Base-by-base conservation (phyloP, 2,797 vertebrate species). In the Hylomyscus alleni region DNA sequence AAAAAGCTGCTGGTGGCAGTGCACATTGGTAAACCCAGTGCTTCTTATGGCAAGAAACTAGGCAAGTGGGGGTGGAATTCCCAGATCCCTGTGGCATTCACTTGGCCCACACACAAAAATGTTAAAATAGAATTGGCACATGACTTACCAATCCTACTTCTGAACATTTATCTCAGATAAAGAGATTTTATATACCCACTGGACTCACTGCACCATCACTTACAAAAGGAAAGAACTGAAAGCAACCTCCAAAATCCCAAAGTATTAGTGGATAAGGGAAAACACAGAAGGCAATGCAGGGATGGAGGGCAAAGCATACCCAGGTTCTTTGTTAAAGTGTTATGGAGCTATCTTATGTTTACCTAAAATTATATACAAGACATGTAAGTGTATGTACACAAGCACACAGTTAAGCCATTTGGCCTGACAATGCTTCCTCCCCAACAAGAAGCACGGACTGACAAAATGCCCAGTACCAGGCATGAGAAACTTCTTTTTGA, bases 111-210 rank as follows among this genome's bases (percentile, higher is more conserved):
- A 20, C 78, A n/a, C 19, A 34, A 86, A 82, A 85, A 90, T 81
- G 84, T 50, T 75, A 81, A 94, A 87, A 76, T n/a, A 73, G 52
- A 95, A 50, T 87, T 54, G 69, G 37, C 69, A 12, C 52, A 82
- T 56, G 19, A 90, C 62, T 47, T 34, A 82, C 52, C 11, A 58
- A 22, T 90, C 44, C 15, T 26, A 77, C 47, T 83, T 87, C 26
- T 52, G 34, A 76, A 62, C 56, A 90, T 7, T 52, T 58, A 92
- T 75, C 44, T 80, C 85, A 83, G 67, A 72, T 72, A 37, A 86
- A 81, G 73, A 29, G 34, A 92, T 85, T 56, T 80, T 47, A 75
- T 34, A 82, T 78, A 37, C 34, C 34, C 20, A 81, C 14, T 56
- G 52, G 34, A 81, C 12, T 56, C 52, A 56, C 34, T 56, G 6